Conservation (phyloP, 2,797 vertebrate genomes). For the Sciaenops ocellatus region DNA sequence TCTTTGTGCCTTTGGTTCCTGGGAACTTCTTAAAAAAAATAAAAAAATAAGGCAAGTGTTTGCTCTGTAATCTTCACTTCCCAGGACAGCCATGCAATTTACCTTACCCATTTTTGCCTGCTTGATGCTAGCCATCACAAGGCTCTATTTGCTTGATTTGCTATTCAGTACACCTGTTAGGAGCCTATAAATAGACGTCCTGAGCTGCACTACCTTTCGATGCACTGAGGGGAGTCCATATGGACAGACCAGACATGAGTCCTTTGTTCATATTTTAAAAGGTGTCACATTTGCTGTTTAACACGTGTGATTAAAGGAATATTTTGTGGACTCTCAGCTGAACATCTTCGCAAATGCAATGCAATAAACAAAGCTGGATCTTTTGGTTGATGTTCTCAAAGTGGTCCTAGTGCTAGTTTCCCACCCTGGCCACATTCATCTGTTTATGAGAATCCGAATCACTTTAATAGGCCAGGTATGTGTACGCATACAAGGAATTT, state of each 20-base stretch:
- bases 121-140: neutral
- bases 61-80: neutral
- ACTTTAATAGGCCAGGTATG: too few relatives aligned
- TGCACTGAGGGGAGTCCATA: neutral
- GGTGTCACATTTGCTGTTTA: neutral
- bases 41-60: neutral
- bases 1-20: neutral
- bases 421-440: neutral
- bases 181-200: neutral
- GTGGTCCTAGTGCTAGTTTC: neutral
- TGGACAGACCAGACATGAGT: neutral
- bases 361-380: neutral
- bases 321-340: too few relatives aligned
- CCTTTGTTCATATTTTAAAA: neutral
- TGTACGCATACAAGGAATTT: too few relatives aligned
- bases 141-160: neutral
- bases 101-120: neutral
- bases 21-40: neutral
- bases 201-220: neutral
- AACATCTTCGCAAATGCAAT: neutral
- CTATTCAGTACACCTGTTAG: conserved; percentile 2
- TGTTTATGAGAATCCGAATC: neutral
- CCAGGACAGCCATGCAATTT: neutral
- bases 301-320: neutral
- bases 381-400: neutral